A percentile compares a stretch with the other conserved stretches of the same genome.
Conservation (phyloP, 2,888 invertebrate genomes). For the Bombyx huttoni region DNA sequence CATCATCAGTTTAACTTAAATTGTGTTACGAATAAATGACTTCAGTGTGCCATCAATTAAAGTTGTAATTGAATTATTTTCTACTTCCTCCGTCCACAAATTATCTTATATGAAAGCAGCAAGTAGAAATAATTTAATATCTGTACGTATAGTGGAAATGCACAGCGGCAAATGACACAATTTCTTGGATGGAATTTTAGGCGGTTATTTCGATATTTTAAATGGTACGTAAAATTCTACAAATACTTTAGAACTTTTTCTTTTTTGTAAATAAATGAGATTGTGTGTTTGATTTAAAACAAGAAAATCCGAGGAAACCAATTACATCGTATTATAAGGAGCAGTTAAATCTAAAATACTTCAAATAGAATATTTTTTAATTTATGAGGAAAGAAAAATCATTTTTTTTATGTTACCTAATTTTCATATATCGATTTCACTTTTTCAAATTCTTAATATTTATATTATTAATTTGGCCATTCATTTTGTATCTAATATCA, state of each 20-base stretch:
- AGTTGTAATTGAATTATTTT: slow-evolving; percentile 58
- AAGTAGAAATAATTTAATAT: slow-evolving; percentile 51
- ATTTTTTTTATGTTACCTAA: too few species aligned
- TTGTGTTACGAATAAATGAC: slow-evolving; percentile 36
- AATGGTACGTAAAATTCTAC: slow-evolving; percentile 49
- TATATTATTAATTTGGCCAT: neutral
- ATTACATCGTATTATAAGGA: too few species aligned
- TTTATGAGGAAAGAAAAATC: too few species aligned
- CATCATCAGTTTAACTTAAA: slow-evolving; percentile 16
- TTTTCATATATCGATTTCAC: too few species aligned
- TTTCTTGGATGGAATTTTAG: slow-evolving; percentile 40
- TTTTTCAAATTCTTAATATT: neutral
- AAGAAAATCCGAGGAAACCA: neutral
- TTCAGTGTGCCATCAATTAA: slow-evolving; percentile 51
- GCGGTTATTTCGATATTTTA: slow-evolving; percentile 40
- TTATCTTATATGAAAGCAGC: slow-evolving; percentile 60
- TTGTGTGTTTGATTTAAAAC: neutral
- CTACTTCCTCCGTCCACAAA: slow-evolving; percentile 56
- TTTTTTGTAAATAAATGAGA: slow-evolving; percentile 8
- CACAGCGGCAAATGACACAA: slow-evolving; percentile 15
- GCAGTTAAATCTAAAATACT: too few species aligned
- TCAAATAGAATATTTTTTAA: too few species aligned
- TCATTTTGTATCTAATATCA: neutral
- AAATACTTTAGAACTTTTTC: slow-evolving; percentile 8
- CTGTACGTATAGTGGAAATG: slow-evolving; percentile 26